A percentile compares a stretch with the other conserved stretches of the same genome.
phyloP scores from a whole-genome alignment of 2,797 vertebrate species.

The Acipenser oxyrinchus region DNA sequence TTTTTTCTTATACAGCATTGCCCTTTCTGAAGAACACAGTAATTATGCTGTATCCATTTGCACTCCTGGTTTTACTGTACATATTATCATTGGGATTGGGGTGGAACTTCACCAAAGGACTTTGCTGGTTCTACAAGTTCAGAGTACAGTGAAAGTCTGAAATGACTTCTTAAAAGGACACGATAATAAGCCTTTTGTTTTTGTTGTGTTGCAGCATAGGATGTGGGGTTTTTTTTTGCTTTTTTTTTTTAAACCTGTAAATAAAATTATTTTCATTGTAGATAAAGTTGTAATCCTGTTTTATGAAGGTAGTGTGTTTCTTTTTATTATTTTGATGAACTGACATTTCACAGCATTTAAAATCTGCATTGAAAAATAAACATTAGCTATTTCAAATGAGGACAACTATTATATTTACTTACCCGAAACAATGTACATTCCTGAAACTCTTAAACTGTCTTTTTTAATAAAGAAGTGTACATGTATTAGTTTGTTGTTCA shows the following conservation, averaged over 20 bases:
- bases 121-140: constrained; percentile 90
- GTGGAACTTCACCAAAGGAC: constrained; percentile 88
- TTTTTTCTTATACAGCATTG: constrained; percentile 59
- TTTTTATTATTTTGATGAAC: constrained; percentile 26
- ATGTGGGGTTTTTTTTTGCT: constrained; percentile 13
- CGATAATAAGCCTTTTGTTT: constrained; percentile 15
- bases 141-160: constrained; percentile 67
- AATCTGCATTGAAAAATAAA: constrained; percentile 25
- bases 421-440: constrained; percentile 43
- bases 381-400: constrained; percentile 14
- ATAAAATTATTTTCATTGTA: constrained; percentile 28
- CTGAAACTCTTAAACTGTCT: constrained; percentile 19
- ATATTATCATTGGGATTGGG: constrained; percentile 80
- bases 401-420: constrained; percentile 13
- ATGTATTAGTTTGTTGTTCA: constrained; percentile 12
- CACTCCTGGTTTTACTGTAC: constrained; percentile 75
- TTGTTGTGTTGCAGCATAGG: constrained; percentile 10
- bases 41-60: constrained; percentile 86
- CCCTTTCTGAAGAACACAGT: constrained; percentile 93
- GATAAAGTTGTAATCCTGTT: constrained; percentile 8
- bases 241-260: constrained; percentile 56
- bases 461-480: constrained; percentile 60
- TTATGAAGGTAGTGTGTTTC: constrained; percentile 18
- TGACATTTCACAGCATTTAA: constrained; percentile 21
- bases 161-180: not conserved